Evolutionary conservation across 2,113 vertebrate genomes (phyloP).

Genomic region (Aphyosemion australe): DNA sequence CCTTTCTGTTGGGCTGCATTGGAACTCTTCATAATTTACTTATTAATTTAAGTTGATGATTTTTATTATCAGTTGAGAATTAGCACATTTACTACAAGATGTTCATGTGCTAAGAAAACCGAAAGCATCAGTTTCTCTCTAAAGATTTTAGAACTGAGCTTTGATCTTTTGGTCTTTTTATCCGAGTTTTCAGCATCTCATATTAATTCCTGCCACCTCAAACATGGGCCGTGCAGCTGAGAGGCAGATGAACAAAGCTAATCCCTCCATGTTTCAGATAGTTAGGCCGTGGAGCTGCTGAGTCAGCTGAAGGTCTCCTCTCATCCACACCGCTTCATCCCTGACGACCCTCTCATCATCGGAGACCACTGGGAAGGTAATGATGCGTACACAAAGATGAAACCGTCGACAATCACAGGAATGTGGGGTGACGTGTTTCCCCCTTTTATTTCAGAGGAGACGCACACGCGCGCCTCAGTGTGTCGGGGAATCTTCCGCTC

Average conservation of each 20-base stretch:
- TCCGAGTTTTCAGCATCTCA: not conserved
- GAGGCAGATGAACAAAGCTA: too few species aligned
- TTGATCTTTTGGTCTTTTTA: not conserved
- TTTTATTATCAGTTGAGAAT: too few species aligned
- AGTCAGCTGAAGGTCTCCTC: not conserved
- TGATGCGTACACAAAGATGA: not conserved
- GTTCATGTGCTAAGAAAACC: too few species aligned
- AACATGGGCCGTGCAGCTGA: not conserved
- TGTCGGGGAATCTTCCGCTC: conserved; percentile 20
- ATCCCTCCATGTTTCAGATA: not conserved
- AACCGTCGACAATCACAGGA: not conserved
- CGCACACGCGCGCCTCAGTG: not conserved
- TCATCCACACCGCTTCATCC: not conserved
- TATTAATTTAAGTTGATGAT: too few species aligned
- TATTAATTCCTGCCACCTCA: not conserved
- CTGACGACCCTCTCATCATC: not conserved
- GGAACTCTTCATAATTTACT: too few species aligned
- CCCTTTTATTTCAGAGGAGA: conserved; percentile 1
- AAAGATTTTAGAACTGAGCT: too few species aligned
- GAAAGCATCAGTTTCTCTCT: too few species aligned
- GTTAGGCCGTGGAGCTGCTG: not conserved
- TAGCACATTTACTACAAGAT: too few species aligned
- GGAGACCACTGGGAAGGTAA: not conserved
- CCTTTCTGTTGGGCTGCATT: too few species aligned
- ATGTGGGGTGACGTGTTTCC: not conserved